These are phyloP conservation scores for Antheraea assamensis DNA, from an alignment of 2,888 invertebrate genomes.

Conservation along the genomic window DNA sequence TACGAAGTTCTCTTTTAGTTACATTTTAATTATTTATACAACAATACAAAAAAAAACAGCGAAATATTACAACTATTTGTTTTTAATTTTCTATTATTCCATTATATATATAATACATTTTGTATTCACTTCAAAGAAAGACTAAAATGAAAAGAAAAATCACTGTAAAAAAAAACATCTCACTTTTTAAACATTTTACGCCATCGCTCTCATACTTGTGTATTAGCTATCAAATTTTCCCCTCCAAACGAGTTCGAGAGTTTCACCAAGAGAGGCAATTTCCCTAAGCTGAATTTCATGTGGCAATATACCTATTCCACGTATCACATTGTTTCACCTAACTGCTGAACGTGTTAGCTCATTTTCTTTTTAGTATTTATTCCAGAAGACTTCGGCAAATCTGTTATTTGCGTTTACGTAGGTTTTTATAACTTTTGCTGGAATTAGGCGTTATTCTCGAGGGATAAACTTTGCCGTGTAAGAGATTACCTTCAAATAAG, in stretches of 20 bases:
- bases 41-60: too few species aligned
- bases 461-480: not conserved
- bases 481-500: not conserved
- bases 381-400: not conserved
- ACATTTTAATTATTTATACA: too few species aligned
- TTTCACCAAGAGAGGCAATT: slow-evolving; percentile 71
- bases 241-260: slow-evolving; percentile 62
- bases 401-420: not conserved
- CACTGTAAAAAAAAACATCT: not conserved
- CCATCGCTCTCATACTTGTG: slow-evolving; percentile 56
- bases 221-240: slow-evolving; percentile 77
- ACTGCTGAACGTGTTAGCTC: slow-evolving; percentile 53
- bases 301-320: slow-evolving; percentile 68
- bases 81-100: too few species aligned
- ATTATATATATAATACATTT: too few species aligned
- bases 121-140: too few species aligned
- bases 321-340: slow-evolving; percentile 65
- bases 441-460: not conserved
- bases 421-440: not conserved
- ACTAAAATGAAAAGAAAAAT: not conserved
- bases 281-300: slow-evolving; percentile 78
- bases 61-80: too few species aligned
- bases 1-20: too few species aligned
- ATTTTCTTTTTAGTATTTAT: slow-evolving; percentile 43
- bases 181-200: slow-evolving; percentile 44